These are phyloP conservation scores for Phalanger gymnotis DNA, from an alignment of 2,797 vertebrate genomes.

Conservation along the genomic window DNA sequence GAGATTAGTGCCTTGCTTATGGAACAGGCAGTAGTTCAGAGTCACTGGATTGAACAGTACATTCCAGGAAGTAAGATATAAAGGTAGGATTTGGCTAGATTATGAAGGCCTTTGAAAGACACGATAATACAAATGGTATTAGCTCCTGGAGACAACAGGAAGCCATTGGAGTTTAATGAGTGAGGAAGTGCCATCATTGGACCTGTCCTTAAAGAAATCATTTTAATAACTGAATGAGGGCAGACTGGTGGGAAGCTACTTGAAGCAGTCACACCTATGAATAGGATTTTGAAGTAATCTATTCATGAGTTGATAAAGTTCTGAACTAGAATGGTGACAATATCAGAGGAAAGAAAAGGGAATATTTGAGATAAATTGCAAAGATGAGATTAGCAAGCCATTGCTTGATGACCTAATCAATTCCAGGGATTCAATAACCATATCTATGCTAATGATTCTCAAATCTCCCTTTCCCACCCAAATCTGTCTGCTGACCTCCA, in stretches of 20 bases:
- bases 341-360: neutral
- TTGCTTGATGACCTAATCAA: neutral
- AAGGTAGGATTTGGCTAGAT: neutral
- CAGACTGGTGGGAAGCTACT: neutral
- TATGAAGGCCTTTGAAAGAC: neutral
- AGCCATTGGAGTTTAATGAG: neutral
- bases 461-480: neutral
- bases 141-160: neutral
- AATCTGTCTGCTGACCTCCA: neutral
- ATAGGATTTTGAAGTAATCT: neutral
- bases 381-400: neutral
- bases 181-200: neutral
- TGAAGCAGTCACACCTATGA: neutral
- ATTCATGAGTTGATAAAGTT: neutral
- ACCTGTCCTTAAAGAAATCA: neutral
- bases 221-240: neutral
- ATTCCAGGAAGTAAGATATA: neutral
- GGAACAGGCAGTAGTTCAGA: neutral
- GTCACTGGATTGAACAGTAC: neutral
- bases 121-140: neutral
- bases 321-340: neutral
- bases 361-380: neutral
- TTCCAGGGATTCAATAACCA: neutral
- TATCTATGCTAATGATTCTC: neutral
- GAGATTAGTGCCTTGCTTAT: too few relatives aligned